These are phyloP conservation scores for Melipona quadrifasciata DNA, from an alignment of 1,140 invertebrate genomes.

Conservation along the genomic window DNA sequence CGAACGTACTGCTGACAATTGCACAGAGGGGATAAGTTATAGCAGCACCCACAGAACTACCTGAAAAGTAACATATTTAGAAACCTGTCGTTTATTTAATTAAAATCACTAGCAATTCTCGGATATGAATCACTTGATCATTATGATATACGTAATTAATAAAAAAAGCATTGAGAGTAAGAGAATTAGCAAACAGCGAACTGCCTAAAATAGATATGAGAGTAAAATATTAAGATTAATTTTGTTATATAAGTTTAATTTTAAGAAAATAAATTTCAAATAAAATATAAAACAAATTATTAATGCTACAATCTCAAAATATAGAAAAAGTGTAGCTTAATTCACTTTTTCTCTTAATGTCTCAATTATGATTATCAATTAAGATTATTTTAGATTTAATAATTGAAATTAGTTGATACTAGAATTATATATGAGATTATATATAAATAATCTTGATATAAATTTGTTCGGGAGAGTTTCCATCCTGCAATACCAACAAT, in stretches of 20 bases:
- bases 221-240: background rate
- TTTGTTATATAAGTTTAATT: background rate
- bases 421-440: background rate
- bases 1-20: constrained; percentile 84
- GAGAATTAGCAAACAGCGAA: no score
- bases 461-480: no score
- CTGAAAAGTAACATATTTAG: constrained; percentile 73
- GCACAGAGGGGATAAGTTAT: constrained; percentile 88
- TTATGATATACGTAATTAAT: background rate
- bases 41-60: constrained; percentile 87
- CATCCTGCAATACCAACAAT: no score
- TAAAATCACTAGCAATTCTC: background rate
- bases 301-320: background rate
- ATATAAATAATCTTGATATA: no score
- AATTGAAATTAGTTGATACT: background rate
- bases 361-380: background rate
- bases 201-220: background rate
- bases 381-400: background rate
- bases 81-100: background rate
- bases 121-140: background rate
- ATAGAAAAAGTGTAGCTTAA: background rate
- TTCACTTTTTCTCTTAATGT: background rate
- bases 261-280: background rate
- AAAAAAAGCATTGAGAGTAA: background rate
- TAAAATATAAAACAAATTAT: no score